A percentile compares a stretch with the other conserved stretches of the same genome.
These are phyloP conservation scores for Dinomys branickii DNA, from an alignment of 2,113 vertebrate genomes.

Conservation along the genomic window DNA sequence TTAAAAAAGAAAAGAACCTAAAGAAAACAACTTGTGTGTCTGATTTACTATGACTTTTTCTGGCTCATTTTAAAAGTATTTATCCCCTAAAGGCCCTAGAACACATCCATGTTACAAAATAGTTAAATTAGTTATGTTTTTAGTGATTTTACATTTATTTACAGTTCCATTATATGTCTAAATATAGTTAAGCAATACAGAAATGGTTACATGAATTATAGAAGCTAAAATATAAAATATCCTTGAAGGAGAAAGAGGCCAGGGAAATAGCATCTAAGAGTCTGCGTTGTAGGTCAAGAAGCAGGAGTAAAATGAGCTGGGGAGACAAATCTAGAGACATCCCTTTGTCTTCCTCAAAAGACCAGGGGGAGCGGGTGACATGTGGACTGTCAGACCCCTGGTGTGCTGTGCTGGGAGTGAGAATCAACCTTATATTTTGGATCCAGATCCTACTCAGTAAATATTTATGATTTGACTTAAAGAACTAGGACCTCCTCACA, in stretches of 20 bases:
- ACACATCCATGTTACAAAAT: constrained; percentile 17
- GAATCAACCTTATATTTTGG: neutral
- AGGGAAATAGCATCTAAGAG: constrained; percentile 1
- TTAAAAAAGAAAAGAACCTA: neutral
- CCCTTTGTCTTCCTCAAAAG: neutral
- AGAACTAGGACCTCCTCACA: neutral
- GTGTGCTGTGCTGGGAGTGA: neutral
- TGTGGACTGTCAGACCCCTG: neutral
- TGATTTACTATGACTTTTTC: constrained; percentile 47
- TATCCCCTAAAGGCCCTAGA: neutral
- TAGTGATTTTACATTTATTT: constrained; percentile 35
- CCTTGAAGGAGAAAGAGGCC: constrained; percentile 35
- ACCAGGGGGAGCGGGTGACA: neutral
- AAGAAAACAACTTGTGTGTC: constrained; percentile 33
- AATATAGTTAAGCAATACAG: constrained; percentile 34
- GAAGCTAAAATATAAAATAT: constrained; percentile 46
- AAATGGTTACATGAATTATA: constrained; percentile 52
- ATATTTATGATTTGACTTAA: constrained; percentile 12
- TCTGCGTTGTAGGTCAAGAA: neutral
- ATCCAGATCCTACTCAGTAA: neutral
- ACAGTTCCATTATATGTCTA: constrained; percentile 38
- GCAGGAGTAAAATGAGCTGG: neutral
- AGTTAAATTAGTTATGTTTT: constrained; percentile 42
- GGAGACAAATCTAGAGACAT: neutral
- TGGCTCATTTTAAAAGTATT: constrained; percentile 42